These are phyloP conservation scores for Eulemur rubriventer DNA, from an alignment of 2,797 vertebrate species.

Conservation along the genomic window DNA sequence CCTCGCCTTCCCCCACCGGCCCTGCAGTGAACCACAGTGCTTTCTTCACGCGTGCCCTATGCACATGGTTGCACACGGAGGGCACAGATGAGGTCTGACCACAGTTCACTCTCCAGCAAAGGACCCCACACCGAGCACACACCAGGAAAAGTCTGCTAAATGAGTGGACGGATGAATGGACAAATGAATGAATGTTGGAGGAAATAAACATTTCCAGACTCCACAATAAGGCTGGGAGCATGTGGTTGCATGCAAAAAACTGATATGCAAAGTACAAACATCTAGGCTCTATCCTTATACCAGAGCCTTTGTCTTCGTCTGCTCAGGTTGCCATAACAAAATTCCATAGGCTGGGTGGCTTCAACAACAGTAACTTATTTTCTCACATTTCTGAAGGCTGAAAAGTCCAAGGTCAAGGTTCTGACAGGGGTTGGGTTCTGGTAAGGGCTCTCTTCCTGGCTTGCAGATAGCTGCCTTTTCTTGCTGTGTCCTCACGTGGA, in stretches of 20 bases:
- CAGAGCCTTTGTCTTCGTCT: neutral
- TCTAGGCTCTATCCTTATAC: neutral
- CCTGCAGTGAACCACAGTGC: fast-evolving
- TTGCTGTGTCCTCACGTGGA: neutral
- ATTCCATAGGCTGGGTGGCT: neutral
- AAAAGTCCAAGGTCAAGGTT: neutral
- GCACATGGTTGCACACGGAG: neutral
- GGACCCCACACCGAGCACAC: neutral
- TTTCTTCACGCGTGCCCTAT: neutral
- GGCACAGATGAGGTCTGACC: neutral
- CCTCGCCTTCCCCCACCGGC: neutral
- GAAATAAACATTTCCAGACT: neutral
- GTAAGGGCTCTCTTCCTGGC: neutral
- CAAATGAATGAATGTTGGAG: neutral
- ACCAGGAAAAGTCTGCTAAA: neutral
- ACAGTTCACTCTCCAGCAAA: neutral
- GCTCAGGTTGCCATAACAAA: neutral
- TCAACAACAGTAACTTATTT: neutral
- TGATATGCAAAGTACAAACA: neutral
- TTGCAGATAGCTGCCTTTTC: neutral
- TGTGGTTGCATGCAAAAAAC: neutral
- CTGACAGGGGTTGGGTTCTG: neutral
- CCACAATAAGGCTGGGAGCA: neutral
- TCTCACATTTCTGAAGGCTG: neutral
- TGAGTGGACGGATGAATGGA: neutral